phyloP scores from a whole-genome alignment of 2,113 vertebrate species.

The Barbus barbus region DNA sequence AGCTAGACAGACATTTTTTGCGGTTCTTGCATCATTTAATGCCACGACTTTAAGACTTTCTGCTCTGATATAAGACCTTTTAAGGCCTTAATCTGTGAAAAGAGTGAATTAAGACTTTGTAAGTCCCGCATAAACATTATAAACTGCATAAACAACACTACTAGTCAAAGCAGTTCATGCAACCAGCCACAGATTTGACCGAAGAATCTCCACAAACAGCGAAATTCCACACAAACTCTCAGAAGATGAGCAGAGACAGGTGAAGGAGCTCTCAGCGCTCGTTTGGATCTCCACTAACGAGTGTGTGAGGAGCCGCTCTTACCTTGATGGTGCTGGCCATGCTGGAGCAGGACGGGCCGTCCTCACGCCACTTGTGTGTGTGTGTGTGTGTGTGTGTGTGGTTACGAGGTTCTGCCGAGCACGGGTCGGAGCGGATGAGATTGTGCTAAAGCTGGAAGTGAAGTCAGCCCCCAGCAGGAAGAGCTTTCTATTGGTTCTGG shows the following conservation, averaged over 20 bases:
- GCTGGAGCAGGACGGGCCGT: slow-evolving; percentile 80
- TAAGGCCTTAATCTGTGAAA: not conserved
- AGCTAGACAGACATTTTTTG: not conserved
- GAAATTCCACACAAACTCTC: not conserved
- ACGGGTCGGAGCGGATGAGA: slow-evolving; percentile 92
- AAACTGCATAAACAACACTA: not conserved
- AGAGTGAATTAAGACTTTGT: not conserved
- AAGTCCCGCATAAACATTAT: not conserved
- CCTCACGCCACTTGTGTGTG: slow-evolving; percentile 68
- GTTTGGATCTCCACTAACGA: not conserved
- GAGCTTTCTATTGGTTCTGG: slow-evolving; percentile 94
- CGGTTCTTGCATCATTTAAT: not conserved
- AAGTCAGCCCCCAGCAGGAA: slow-evolving; percentile 92
- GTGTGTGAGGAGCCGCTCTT: not conserved
- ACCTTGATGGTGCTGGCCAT: slow-evolving; percentile 86
- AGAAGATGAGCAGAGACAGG: not conserved
- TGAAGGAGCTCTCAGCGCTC: too few relatives aligned
- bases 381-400: too few relatives aligned
- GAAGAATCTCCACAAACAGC: not conserved
- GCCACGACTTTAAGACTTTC: not conserved
- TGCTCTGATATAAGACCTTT: not conserved
- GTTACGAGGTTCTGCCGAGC: slow-evolving; percentile 66
- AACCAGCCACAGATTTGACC: not conserved
- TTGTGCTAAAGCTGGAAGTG: slow-evolving; percentile 95
- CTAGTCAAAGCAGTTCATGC: not conserved